These are phyloP conservation scores for Coluber constrictor DNA, from an alignment of 2,797 vertebrate genomes.

Conservation along the genomic window DNA sequence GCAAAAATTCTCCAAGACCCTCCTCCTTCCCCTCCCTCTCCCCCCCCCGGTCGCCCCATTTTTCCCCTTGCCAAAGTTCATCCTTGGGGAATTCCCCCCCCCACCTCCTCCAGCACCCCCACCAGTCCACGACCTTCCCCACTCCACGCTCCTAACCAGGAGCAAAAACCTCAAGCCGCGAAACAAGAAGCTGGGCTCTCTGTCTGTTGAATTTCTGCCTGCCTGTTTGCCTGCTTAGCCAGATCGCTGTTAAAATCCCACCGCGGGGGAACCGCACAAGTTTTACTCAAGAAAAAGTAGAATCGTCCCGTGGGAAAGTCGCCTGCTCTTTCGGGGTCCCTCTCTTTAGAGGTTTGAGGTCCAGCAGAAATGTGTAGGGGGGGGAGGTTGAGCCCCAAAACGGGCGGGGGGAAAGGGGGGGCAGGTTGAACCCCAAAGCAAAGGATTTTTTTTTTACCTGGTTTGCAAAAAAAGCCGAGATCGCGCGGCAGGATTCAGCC, in stretches of 20 bases:
- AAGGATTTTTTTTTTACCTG: conserved; percentile 1
- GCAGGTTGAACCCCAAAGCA: no score
- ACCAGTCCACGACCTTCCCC: no score
- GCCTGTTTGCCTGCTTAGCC: neutral
- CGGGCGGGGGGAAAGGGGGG: rapidly evolving
- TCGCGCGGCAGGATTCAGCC: neutral
- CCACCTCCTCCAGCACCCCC: neutral
- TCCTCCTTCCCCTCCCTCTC: neutral
- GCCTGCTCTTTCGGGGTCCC: no score
- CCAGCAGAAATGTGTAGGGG: neutral
- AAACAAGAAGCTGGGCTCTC: neutral
- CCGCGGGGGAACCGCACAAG: no score
- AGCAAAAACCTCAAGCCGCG: neutral
- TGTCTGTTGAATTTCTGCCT: neutral
- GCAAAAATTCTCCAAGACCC: neutral
- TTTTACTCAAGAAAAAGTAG: neutral
- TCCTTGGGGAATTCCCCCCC: neutral
- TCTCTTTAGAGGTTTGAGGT: neutral
- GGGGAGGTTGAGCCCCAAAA: neutral
- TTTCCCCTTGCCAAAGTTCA: no score
- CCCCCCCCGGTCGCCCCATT: neutral
- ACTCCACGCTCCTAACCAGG: neutral
- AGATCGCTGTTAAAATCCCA: neutral
- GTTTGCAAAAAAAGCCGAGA: neutral
- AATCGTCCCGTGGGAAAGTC: neutral